Base-by-base conservation (phyloP, 2,113 vertebrate genomes). In the Corythoichthys intestinalis region DNA sequence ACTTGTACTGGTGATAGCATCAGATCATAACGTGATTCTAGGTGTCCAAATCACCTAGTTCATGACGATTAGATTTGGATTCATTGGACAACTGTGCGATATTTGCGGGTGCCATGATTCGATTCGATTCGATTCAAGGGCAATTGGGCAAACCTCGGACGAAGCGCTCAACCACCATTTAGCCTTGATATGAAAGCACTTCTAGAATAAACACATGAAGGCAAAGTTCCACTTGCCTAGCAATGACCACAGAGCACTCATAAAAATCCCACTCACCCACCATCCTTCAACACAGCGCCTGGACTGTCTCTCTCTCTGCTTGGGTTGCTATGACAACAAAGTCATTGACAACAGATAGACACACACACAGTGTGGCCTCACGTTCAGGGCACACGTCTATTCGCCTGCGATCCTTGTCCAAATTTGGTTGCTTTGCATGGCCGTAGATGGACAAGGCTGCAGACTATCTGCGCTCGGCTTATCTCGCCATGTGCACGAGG, bases 351-450 rank as follows among this genome's bases (percentile, higher is more conserved):
- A 47, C 73, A 65, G 71, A 84, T 80, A 86, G 75, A 72, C 57
- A 71, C 56, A 75, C 74, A 80, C 71, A 78, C 79, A 71, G 59
- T 49, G 76, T 88, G 78, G 88, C 86, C 89, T 90, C 88, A 93
- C 87, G 93, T 93, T 92, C 90, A 77, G 93, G 90, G 93, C 91
- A 94, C 89, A 93, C 85, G 88, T 93, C 92, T 91, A 93, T 93
- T 84, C 89, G 87, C 86, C 92, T 93, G 90, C 93, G 94, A 94
- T 94, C 91, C 92, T 87, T 94, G 91, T 92, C 94, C 93, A 94
- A 95, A 94, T 94, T 93, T 95, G 93, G 92, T 81, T 88, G 82
- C 89, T 92, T 92, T 89, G 88, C 87, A 89, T 88, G 84, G 72
- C 88, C 83, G 79, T 90, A 91, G 79, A 92, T 83, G 89, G 92